Conservation (phyloP, 2,888 invertebrate species). For the Leptinotarsa juncta region DNA sequence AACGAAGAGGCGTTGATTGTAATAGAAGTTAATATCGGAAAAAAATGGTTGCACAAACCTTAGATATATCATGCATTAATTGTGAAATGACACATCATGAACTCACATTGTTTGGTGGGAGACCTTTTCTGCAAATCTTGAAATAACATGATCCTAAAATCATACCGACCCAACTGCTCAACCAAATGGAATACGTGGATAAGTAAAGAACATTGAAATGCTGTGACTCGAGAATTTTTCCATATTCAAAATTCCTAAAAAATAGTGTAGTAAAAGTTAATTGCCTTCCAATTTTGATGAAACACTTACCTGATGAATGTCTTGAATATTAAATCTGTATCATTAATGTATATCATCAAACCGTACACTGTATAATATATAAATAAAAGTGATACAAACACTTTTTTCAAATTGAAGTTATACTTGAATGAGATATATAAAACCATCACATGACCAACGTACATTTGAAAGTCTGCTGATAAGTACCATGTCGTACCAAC, state of each 20-base stretch:
- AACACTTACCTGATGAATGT: slow-evolving; percentile 22
- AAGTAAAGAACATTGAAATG: slow-evolving; percentile 22
- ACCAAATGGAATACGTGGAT: slow-evolving; percentile 29
- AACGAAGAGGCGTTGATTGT: too few species aligned
- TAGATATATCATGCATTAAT: not conserved
- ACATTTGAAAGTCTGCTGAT: slow-evolving; percentile 39
- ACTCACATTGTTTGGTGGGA: not conserved
- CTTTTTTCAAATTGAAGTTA: slow-evolving; percentile 23
- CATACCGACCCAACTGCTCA: slow-evolving; percentile 29
- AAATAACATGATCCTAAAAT: slow-evolving; percentile 26
- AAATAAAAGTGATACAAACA: not conserved
- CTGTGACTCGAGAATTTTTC: slow-evolving; percentile 13
- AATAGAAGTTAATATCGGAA: too few species aligned
- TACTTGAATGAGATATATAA: slow-evolving; percentile 32
- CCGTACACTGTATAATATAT: slow-evolving; percentile 17
- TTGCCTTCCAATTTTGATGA: not conserved
- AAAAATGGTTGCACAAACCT: too few species aligned
- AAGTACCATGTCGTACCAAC: slow-evolving; percentile 32
- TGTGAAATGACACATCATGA: not conserved
- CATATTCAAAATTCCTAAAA: slow-evolving; percentile 30
- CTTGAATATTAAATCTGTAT: slow-evolving; percentile 23
- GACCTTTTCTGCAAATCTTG: slow-evolving; percentile 12
- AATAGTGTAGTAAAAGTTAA: not conserved
- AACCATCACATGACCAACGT: slow-evolving; percentile 12
- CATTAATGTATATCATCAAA: slow-evolving; percentile 18